Base-by-base conservation (phyloP, 1,140 invertebrate genomes). In the Agrilus planipennis region DNA sequence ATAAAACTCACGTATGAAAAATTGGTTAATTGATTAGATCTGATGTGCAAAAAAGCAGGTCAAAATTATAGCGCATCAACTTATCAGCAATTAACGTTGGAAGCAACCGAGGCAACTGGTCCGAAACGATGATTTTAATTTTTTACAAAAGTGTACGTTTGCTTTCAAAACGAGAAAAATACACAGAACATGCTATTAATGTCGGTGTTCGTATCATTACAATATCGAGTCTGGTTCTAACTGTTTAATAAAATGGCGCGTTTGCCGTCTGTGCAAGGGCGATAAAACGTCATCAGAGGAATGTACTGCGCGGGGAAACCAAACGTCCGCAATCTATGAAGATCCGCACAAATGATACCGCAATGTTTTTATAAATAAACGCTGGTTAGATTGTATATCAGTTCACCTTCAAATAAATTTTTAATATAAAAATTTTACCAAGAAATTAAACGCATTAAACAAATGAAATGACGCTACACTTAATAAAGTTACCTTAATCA, bases 221-320 rank as follows among this genome's bases (percentile, higher is more conserved):
- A 27, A 29, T 42, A 49, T 39, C 59, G 62, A 61, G 52, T 56
- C 57, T 54, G 60, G 52, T 49, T 51, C n/a, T n/a, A 61, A 55
- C 34, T 55, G 55, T 58, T 63, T 62, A 57, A 58, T 57, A 64
- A 64, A 64, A 36, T 64, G 62, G 62, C 62, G 60, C 58, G 55
- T 46, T 38, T 46, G 48, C 44, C 50, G 52, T 50, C 51, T 49
- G 46, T 47, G 55, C 55, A 52, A n/a, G n/a, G n/a, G n/a, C n/a
- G n/a, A n/a, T n/a, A n/a, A n/a, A n/a, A n/a, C n/a, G n/a, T n/a
- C n/a, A n/a, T n/a, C n/a, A n/a, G n/a, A n/a, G n/a, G n/a, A n/a
- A n/a, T n/a, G n/a, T n/a, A n/a, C n/a, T n/a, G n/a, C n/a, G n/a
- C n/a, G n/a, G n/a, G n/a, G n/a, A n/a, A n/a, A n/a, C n/a, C n/a